Evolutionary conservation across 2,113 vertebrate genomes (phyloP).

Genomic region (Amphilophus citrinellus): DNA sequence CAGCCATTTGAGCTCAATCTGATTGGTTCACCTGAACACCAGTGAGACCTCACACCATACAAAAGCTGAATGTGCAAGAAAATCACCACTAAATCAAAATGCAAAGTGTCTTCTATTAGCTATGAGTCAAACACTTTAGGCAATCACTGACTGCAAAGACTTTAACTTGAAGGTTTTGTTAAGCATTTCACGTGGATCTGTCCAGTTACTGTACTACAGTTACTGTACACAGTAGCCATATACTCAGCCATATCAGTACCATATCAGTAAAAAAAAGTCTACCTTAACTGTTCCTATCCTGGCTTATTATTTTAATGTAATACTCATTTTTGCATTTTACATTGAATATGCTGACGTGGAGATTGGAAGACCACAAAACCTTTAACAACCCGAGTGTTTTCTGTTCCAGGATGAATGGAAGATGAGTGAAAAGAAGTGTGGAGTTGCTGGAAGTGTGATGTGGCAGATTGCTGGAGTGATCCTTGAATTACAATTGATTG

Average conservation of each 20-base stretch:
- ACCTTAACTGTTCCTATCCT: not conserved
- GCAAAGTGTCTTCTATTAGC: not conserved
- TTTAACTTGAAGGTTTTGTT: not conserved
- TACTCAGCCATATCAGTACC: not conserved
- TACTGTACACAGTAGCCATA: not conserved
- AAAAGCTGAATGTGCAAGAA: not conserved
- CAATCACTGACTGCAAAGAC: not conserved
- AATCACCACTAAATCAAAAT: not conserved
- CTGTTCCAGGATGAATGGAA: not conserved
- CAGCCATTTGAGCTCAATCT: not conserved
- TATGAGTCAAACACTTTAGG: not conserved
- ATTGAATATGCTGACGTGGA: not conserved
- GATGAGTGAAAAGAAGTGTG: not conserved
- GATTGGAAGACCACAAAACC: not conserved
- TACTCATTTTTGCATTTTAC: not conserved
- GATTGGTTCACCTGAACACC: not conserved
- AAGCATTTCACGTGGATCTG: not conserved
- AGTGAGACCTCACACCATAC: not conserved
- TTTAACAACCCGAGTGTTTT: not conserved
- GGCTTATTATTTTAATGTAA: not conserved
- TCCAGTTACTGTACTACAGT: not conserved
- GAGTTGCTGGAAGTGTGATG: not conserved
- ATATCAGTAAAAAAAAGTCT: not conserved
- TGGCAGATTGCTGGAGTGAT: conserved; percentile 14
- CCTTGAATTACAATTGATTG: conserved; percentile 33